Conservation (phyloP, 1,140 invertebrate species). For the Temnothorax nylanderi region DNA sequence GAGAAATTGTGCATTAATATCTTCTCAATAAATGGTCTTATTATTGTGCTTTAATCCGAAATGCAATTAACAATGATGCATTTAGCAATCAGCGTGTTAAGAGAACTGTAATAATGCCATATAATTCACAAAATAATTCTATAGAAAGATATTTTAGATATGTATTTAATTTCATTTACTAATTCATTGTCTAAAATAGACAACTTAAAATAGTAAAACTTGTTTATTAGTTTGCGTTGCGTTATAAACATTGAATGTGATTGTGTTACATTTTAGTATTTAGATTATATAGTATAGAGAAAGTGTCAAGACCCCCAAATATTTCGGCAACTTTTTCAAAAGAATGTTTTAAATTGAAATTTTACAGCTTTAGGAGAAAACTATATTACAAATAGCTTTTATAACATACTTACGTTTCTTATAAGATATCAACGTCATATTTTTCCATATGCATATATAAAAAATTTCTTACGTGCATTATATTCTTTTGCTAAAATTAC, state of each 20-base stretch:
- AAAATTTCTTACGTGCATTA: not conserved
- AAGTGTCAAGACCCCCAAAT: not conserved
- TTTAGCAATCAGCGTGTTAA: not conserved
- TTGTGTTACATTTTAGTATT: not conserved
- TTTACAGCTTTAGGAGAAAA: not conserved
- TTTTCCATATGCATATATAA: no score
- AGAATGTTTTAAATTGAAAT: not conserved
- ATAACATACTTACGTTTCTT: not conserved
- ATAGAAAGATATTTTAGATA: not conserved
- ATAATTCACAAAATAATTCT: not conserved
- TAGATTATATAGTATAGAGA: not conserved
- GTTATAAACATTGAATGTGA: not conserved
- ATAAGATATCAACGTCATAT: not conserved
- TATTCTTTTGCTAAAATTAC: not conserved
- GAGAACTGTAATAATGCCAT: not conserved
- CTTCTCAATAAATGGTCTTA: not conserved
- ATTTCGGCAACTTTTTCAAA: not conserved
- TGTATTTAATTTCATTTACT: not conserved
- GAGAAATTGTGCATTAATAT: not conserved
- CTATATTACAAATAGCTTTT: not conserved
- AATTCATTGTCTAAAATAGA: not conserved
- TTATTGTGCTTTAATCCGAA: not conserved
- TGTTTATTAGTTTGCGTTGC: not conserved
- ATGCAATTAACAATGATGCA: not conserved
- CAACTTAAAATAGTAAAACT: not conserved